Percentiles rank a stretch among this genome's conserved stretches.
phyloP scores from a whole-genome alignment of 2,797 vertebrate genomes.

The Amblyopsis hoosieri region DNA sequence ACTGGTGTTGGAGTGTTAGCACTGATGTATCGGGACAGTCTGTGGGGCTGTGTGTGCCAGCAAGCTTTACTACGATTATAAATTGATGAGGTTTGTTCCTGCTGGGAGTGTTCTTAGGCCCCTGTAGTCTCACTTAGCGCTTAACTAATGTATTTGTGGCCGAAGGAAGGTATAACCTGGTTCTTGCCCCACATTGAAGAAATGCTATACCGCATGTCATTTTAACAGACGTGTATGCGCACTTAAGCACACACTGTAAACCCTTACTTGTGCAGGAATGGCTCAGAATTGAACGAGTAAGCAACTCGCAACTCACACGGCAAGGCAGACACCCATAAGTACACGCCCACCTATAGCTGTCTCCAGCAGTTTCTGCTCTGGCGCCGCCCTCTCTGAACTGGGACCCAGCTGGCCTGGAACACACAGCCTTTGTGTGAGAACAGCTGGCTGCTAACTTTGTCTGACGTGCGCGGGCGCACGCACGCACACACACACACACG shows the following conservation, averaged over 20 bases:
- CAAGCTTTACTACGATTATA: slow-evolving; percentile 55
- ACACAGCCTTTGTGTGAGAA: slow-evolving; percentile 61
- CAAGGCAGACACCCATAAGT: not conserved
- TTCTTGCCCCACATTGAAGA: not conserved
- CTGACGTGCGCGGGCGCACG: slow-evolving; percentile 37
- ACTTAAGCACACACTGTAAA: slow-evolving; percentile 8
- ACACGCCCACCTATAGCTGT: slow-evolving; percentile 23
- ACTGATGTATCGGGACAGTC: slow-evolving; percentile 11
- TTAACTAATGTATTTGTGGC: slow-evolving; percentile 64
- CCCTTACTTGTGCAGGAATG: slow-evolving; percentile 10
- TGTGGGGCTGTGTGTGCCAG: slow-evolving; percentile 45
- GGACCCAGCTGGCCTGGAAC: slow-evolving; percentile 51
- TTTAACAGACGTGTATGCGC: slow-evolving; percentile 6
- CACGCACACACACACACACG: slow-evolving; percentile 17
- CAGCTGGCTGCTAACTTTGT: slow-evolving; percentile 72
- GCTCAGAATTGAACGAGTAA: slow-evolving; percentile 24
- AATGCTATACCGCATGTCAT: not conserved
- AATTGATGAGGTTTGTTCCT: slow-evolving; percentile 57
- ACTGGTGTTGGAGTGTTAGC: too few species aligned
- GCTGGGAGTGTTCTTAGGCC: slow-evolving; percentile 51
- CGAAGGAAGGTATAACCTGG: slow-evolving; percentile 9
- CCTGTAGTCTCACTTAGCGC: slow-evolving; percentile 44
- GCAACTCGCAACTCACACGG: not conserved
- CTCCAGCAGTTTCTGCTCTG: slow-evolving; percentile 31
- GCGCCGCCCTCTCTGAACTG: slow-evolving; percentile 24